Evolutionary conservation across 2,797 vertebrate genomes (phyloP).

Genomic region (Acomys russatus): DNA sequence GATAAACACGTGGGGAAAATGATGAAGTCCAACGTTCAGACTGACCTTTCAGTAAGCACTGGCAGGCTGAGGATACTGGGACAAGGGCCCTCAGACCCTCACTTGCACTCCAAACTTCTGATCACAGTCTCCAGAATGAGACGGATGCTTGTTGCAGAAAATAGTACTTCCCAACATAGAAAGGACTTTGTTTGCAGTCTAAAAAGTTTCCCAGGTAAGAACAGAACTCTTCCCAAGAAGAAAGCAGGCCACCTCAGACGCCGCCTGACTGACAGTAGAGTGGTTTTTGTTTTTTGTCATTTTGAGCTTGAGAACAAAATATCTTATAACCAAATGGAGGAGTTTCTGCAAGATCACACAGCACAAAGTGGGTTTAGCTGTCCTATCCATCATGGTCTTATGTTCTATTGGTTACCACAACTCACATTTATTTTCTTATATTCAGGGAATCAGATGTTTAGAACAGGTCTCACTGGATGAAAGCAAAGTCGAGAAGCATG

Average conservation of each 20-base stretch:
- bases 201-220: not conserved
- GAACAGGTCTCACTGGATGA: not conserved
- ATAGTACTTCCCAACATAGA: not conserved
- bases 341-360: conserved; percentile 45
- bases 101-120: not conserved
- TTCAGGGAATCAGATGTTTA: not conserved
- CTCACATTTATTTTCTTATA: not conserved
- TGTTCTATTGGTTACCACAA: not conserved
- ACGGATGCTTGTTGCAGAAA: not conserved
- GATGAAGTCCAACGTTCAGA: not conserved
- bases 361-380: not conserved
- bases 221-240: not conserved
- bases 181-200: not conserved
- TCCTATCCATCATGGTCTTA: not conserved
- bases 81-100: not conserved
- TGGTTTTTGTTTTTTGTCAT: not conserved
- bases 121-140: not conserved
- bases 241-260: not conserved
- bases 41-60: not conserved
- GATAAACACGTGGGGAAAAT: not conserved
- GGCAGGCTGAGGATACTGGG: not conserved
- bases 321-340: not conserved
- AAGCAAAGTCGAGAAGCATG: not conserved
- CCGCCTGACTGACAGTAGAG: not conserved
- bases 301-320: not conserved